Conservation (phyloP, 2,888 invertebrate genomes). For the Ochropleura plecta region DNA sequence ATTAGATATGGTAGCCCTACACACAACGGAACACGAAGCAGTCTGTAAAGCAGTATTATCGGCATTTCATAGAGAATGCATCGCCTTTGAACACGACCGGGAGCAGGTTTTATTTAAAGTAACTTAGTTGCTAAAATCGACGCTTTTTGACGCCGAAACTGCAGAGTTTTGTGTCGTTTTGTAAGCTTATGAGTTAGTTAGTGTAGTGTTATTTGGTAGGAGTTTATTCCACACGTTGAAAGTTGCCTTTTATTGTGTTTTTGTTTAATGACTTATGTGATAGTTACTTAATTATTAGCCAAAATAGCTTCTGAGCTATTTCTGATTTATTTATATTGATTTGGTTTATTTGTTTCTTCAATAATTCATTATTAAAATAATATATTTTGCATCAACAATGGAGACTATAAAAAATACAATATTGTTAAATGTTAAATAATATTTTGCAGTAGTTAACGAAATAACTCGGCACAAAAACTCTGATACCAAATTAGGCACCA, state of each 20-base stretch:
- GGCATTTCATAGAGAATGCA: conserved; percentile 75
- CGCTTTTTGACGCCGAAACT: conserved; percentile 56
- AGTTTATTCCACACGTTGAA: conserved; percentile 1
- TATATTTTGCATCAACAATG: not conserved
- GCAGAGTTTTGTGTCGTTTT: conserved; percentile 30
- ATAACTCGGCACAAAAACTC: too few relatives aligned
- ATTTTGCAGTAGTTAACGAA: not conserved
- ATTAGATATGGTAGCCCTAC: conserved; percentile 13
- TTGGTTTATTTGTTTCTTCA: not conserved
- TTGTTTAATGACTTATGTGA: conserved; percentile 24
- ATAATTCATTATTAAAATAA: not conserved
- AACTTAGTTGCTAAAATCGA: conserved; percentile 52
- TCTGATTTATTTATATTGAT: not conserved
- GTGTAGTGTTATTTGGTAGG: conserved; percentile 16
- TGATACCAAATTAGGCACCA: too few relatives aligned
- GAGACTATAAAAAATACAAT: not conserved
- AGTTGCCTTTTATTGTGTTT: not conserved
- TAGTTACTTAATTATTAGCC: not conserved
- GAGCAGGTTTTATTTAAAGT: conserved; percentile 66
- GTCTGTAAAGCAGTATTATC: conserved; percentile 74
- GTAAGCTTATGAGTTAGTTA: conserved; percentile 25
- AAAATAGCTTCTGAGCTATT: not conserved
- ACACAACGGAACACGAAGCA: conserved; percentile 70
- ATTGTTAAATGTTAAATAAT: not conserved
- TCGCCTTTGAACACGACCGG: conserved; percentile 66